Evolutionary conservation across 2,888 invertebrate species (phyloP), one percentile per base, ranked within the genome.

Genomic region (Xanthia togata): DNA sequence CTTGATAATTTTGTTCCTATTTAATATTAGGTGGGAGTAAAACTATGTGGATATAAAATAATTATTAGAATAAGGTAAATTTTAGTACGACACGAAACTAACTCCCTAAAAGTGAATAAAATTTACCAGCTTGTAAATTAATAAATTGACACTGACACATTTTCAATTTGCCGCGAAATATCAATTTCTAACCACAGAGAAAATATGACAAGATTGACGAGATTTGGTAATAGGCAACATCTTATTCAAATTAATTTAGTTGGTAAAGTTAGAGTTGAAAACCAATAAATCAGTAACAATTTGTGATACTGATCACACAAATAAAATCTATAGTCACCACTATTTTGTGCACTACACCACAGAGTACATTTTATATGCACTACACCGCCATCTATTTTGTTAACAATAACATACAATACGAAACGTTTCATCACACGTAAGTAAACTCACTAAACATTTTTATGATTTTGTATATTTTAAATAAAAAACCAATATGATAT

Each of bases 161-260:
- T 59, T 76, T 78, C 14, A 81, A 73, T 77, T 71, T 65, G 31
- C 76, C 83, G 76, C 85, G 0, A 63, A 26, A 41, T 53, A 12
- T 47, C 23, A 8, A 14, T 26, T 31, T 63, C 0, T 2, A 2
- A 62, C 60, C 70, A 80, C 14, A 65, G 59, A 65, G 31, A 60
- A 69, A 53, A 73, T 20, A n/a, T 35, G 9, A 17, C 8, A 41
- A n/a, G 1, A 31, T n/a, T 3, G 23, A 35, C 9, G 3, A 64
- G 5, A 62, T 62, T 44, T 35, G 8, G 0, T 41, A 23, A 17
- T 44, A 57, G n/a, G 8, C 20, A 47, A n/a, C 11, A 55, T 38
- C 12, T 6, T 1, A 50, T 35, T 35, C 0, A 53, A 53, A 17
- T 59, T 31, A n/a, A 4, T 55, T 23, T 44, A 2, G 31, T 31